Evolutionary conservation across 2,888 invertebrate species (phyloP).

Genomic region (Teinopalpus imperialis): DNA sequence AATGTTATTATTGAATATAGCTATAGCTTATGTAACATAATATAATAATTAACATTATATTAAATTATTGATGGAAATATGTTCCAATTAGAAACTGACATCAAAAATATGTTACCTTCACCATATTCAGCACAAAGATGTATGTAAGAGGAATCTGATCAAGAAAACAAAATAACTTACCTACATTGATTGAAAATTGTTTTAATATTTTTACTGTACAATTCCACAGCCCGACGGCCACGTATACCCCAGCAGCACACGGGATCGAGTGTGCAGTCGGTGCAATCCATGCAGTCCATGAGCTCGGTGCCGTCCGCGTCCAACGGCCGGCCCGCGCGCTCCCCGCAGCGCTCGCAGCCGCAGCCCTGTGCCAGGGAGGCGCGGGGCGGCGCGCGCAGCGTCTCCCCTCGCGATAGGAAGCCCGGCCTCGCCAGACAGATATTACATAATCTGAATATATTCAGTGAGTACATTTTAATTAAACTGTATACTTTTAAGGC

Average conservation of each 20-base stretch:
- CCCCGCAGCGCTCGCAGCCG: background rate
- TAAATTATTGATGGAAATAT: too few relatives aligned
- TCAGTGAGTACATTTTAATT: conserved; percentile 84
- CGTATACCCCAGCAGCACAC: conserved; percentile 74
- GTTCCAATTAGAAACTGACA: too few relatives aligned
- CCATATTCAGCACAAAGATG: too few relatives aligned
- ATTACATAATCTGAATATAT: conserved; percentile 91
- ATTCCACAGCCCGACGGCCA: conserved; percentile 50
- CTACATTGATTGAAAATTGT: too few relatives aligned
- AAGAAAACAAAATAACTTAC: too few relatives aligned
- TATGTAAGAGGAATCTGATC: too few relatives aligned
- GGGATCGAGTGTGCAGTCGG: conserved; percentile 68
- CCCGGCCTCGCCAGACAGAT: conserved; percentile 87
- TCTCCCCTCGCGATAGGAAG: conserved; percentile 60
- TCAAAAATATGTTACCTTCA: too few relatives aligned
- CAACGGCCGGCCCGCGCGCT: background rate
- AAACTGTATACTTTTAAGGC: too few relatives aligned
- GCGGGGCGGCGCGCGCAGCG: conserved; percentile 50
- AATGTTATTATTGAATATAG: too few relatives aligned
- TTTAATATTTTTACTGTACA: too few relatives aligned
- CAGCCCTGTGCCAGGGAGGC: background rate
- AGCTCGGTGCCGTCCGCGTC: conserved; percentile 36
- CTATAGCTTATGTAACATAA: too few relatives aligned
- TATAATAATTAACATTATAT: too few relatives aligned
- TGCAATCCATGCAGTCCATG: conserved; percentile 39